phyloP scores from a whole-genome alignment of 2,888 invertebrate species.

The Apomyelois bistriatella region DNA sequence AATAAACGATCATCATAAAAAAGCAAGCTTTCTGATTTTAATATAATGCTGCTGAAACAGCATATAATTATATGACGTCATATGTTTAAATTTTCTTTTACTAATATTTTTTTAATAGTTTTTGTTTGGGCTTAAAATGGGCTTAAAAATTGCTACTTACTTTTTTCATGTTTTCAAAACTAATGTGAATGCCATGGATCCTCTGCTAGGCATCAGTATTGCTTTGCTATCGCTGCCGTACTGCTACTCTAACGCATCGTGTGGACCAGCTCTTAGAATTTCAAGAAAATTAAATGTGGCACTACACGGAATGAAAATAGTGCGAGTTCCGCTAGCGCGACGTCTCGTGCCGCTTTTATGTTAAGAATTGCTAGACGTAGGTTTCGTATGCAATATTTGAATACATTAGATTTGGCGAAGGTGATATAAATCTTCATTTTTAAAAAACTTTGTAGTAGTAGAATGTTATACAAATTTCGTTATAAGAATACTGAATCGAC shows the following conservation, averaged over 20 bases:
- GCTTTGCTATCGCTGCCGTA: background rate
- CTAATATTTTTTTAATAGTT: too few species aligned
- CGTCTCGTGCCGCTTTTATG: conserved; percentile 35
- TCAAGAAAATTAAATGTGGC: conserved; percentile 80
- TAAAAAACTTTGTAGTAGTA: background rate
- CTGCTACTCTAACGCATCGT: background rate
- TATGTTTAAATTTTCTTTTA: too few species aligned
- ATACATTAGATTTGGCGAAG: conserved; percentile 6
- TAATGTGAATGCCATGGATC: too few species aligned
- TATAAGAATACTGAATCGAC: too few species aligned
- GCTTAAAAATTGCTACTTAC: too few species aligned
- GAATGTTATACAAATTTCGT: background rate
- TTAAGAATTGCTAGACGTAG: conserved; percentile 37
- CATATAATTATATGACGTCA: too few species aligned
- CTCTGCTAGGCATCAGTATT: background rate
- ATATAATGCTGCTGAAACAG: too few species aligned
- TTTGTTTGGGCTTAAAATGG: too few species aligned
- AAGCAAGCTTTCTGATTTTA: too few species aligned
- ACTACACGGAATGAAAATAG: conserved; percentile 76
- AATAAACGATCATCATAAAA: too few species aligned
- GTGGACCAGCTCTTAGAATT: conserved; percentile 42
- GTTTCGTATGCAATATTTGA: conserved; percentile 9
- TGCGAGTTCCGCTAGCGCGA: conserved; percentile 40
- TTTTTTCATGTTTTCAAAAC: too few species aligned
- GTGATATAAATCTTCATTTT: conserved; percentile 3